Evolutionary conservation across 2,888 invertebrate genomes (phyloP), one percentile per base, ranked within the genome.

Genomic region (Standfussiana lucernea): DNA sequence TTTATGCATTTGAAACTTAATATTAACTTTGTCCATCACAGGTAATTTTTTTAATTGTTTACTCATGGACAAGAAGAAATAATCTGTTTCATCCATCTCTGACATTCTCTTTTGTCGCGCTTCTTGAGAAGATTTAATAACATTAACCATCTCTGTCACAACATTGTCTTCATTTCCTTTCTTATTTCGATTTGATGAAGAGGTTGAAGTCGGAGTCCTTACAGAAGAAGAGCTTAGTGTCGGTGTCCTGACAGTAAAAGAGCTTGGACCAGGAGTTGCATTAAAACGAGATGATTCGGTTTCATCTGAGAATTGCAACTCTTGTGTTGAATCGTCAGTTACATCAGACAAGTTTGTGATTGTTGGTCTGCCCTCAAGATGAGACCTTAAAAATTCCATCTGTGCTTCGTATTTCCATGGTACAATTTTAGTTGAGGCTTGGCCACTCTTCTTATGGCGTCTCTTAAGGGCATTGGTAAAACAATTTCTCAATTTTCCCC

Each of bases 401-500:
- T 80, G 75, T 62, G 56, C 72, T 74, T 83, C 67, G 35, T 67
- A 67, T 67, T 67, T 67, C 67, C 67, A 67, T 67, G 67, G 67
- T 35, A 50, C 47, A 42, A 78, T 75, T 68, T 74, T 72, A 75
- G 72, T 77, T 73, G 74, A 62, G 45, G 77, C 68, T 75, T 81
- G 75, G 53, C 83, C 86, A 79, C 78, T 84, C 67, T 79, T 85
- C 66, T 81, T 78, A 70, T 80, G 79, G 65, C 73, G 73, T 83
- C 87, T 83, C 53, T 79, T 80, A 35, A 85, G 64, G 40, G 85
- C 84, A 72, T 86, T 84, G 47, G 47, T 67, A 67, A 67, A 84
- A 75, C 86, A 85, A 59, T 86, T 80, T 61, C 85, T 76, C 53
- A 88, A 78, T 82, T 83, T 88, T 62, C 74, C 77, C 85, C 84